phyloP scores from a whole-genome alignment of 2,888 invertebrate genomes.

The Thumatha senex region DNA sequence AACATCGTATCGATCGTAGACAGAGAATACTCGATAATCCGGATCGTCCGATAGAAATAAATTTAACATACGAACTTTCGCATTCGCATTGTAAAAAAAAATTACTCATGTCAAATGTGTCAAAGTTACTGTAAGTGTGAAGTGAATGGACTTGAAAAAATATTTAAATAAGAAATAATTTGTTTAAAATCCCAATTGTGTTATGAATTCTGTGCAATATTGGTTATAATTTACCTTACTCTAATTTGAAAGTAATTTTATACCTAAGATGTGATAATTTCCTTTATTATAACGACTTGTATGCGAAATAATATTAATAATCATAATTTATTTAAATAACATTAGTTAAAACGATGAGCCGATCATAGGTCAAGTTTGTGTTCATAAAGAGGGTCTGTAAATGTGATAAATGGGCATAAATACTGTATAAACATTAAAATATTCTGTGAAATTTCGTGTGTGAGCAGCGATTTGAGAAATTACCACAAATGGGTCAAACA shows the following conservation, averaged over 20 bases:
- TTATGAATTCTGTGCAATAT: slow-evolving; percentile 38
- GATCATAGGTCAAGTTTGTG: slow-evolving; percentile 63
- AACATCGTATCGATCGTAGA: too few relatives aligned
- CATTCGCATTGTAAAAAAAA: too few relatives aligned
- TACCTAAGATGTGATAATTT: slow-evolving; percentile 10
- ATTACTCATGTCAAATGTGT: too few relatives aligned
- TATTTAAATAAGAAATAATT: slow-evolving; percentile 6
- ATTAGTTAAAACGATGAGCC: slow-evolving; percentile 39
- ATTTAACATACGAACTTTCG: too few relatives aligned
- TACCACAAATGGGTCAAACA: slow-evolving; percentile 66
- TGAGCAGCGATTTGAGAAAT: slow-evolving; percentile 20
- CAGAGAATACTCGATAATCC: too few relatives aligned
- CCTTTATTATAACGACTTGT: slow-evolving; percentile 7
- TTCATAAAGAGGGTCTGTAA: slow-evolving; percentile 39
- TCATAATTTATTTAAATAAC: slow-evolving; percentile 39
- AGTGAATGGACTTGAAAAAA: too few relatives aligned
- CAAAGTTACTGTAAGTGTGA: too few relatives aligned
- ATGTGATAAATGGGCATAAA: slow-evolving; percentile 48
- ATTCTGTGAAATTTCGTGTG: slow-evolving; percentile 30
- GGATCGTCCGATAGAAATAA: too few relatives aligned
- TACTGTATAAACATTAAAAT: slow-evolving; percentile 27
- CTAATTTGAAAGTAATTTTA: slow-evolving; percentile 6
- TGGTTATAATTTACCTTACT: slow-evolving; percentile 12
- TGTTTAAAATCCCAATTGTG: slow-evolving; percentile 39
- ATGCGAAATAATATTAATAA: slow-evolving; percentile 16